Base-by-base conservation (phyloP, 1,140 invertebrate genomes). In the Agrilus planipennis region DNA sequence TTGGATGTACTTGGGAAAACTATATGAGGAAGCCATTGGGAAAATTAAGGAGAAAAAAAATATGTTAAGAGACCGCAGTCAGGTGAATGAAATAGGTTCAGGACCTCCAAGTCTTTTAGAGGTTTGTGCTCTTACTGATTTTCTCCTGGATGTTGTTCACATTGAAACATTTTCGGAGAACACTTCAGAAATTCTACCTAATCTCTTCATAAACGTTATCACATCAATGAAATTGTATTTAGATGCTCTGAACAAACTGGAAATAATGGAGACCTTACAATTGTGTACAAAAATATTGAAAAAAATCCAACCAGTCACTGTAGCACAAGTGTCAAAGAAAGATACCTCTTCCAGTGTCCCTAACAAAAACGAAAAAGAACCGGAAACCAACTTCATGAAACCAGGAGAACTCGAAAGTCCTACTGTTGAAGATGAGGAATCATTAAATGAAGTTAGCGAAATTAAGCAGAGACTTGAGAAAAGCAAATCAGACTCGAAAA, bases 91-190 rank as follows among this genome's bases (percentile, higher is more conserved):
- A 34, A 75, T 81, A 15, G 76, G 75, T 1, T 70, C 62, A 29
- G 77, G 75, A 2, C 64, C 70, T 47, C 77, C 77, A 0, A 65
- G 64, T 46, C 57, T 81, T 4, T 58, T 73, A 19, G 78, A 81
- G 62, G 66, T 80, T 11, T 89, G 84, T 57, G 62, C 71, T 11
- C 59, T 91, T 2, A 77, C 81, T 5, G 79, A 83, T 55, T 88
- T 88, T 57, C 63, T 91, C 1, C 56, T 91, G 31, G 83, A 88
- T 45, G 76, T 80, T 4, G 75, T 90, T 1, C 81, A 84, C 0
- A 63, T 87, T 32, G 86, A 90, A 56, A 79, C 82, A 18, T 86
- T 81, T 50, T 68, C 76, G 20, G 83, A 89, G 52, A 86, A 77
- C 10, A 79, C 82, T n/a, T 78, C 79, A 4, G 79, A 87, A 45